A percentile compares a stretch with the other conserved stretches of the same genome.
These are phyloP conservation scores for Acromyrmex echinatior DNA, from an alignment of 1,140 invertebrate species.

Conservation along the genomic window DNA sequence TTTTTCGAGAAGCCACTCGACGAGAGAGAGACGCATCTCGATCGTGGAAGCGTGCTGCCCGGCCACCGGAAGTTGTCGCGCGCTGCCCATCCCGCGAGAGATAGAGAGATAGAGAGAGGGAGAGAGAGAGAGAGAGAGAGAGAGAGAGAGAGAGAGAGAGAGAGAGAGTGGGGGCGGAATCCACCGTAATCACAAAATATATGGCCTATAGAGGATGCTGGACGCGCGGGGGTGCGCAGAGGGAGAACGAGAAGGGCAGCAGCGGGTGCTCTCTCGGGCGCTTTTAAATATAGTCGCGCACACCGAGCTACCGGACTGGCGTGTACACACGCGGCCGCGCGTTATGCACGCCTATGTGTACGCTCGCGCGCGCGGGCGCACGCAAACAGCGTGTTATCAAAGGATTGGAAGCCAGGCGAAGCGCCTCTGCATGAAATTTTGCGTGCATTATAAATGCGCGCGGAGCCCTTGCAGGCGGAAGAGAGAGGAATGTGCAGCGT, in stretches of 20 bases:
- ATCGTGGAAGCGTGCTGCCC: constrained; percentile 71
- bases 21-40: constrained; percentile 68
- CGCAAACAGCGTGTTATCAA: constrained; percentile 79
- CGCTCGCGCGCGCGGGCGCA: constrained; percentile 63
- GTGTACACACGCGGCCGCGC: constrained; percentile 13
- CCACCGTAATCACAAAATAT: too few relatives aligned
- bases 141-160: too few relatives aligned
- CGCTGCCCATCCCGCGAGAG: constrained; percentile 44
- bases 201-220: too few relatives aligned
- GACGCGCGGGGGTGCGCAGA: constrained; percentile 2
- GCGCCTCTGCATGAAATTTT: constrained; percentile 84
- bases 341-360: constrained; percentile 27
- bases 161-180: too few relatives aligned
- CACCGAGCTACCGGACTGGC: constrained; percentile 37
- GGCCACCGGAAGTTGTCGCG: constrained; percentile 75
- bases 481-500: constrained; percentile 51
- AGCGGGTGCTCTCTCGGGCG: constrained; percentile 69
- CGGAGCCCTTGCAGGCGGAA: constrained; percentile 68
- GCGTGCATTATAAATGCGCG: constrained; percentile 84
- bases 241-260: constrained; percentile 46
- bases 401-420: constrained; percentile 80
- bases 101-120: constrained; percentile 28
- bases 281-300: constrained; percentile 80
- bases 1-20: constrained; percentile 72
- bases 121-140: background rate